phyloP scores from a whole-genome alignment of 2,797 vertebrate species.

The Oreortyx pictus region DNA sequence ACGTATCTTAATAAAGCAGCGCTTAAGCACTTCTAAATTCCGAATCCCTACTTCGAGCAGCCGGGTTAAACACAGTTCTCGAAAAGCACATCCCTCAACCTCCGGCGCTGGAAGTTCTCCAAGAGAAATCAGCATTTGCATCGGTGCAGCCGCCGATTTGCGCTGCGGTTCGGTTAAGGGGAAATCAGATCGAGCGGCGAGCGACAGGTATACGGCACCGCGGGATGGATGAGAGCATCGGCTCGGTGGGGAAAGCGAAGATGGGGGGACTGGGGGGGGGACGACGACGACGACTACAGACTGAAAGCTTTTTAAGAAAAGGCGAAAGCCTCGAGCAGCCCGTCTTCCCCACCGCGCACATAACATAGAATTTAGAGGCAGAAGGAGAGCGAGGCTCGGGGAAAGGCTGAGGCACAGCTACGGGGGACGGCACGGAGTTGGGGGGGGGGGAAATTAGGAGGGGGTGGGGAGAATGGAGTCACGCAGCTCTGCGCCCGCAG shows the following conservation, averaged over 20 bases:
- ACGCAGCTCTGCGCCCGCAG: not conserved
- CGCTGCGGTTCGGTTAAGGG: not conserved
- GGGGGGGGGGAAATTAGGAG: too few species aligned
- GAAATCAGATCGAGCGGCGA: not conserved
- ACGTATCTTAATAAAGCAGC: accelerated
- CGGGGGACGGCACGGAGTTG: too few species aligned
- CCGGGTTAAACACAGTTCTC: not conserved
- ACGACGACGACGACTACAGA: too few species aligned
- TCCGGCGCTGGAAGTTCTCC: not conserved
- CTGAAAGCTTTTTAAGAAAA: not conserved
- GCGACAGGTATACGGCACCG: not conserved
- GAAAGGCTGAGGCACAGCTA: not conserved
- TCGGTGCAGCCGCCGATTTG: not conserved
- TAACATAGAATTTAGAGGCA: not conserved
- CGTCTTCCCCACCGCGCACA: accelerated
- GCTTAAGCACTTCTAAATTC: not conserved
- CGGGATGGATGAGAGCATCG: not conserved
- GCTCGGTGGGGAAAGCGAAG: not conserved
- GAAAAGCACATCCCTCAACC: not conserved
- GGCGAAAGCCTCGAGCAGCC: not conserved
- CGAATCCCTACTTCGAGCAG: accelerated
- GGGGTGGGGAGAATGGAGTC: not conserved
- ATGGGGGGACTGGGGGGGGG: too few species aligned
- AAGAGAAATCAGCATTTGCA: not conserved
- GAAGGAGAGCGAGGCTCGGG: accelerated